phyloP scores from a whole-genome alignment of 2,113 vertebrate species.

The Noctilio leporinus region DNA sequence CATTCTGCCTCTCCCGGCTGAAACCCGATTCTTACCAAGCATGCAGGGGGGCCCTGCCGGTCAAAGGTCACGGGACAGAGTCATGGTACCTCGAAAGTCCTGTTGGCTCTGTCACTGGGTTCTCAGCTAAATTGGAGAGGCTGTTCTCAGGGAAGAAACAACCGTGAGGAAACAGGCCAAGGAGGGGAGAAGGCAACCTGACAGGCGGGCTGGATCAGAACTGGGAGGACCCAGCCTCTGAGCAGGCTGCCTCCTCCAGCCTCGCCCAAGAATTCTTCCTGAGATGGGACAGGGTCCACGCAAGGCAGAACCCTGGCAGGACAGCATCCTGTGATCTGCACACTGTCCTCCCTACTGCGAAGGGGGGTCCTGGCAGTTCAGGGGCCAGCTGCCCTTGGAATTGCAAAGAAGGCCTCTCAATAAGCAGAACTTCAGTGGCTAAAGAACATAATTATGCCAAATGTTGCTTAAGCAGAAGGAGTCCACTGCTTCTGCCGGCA shows the following conservation, averaged over 20 bases:
- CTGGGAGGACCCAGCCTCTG: neutral
- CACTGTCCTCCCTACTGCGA: neutral
- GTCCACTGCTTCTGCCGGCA: neutral
- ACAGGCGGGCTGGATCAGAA: neutral
- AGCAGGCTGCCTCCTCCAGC: neutral
- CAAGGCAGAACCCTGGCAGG: neutral
- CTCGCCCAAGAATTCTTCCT: too few species aligned
- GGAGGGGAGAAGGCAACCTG: neutral
- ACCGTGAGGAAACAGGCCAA: neutral
- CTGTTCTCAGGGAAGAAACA: neutral
- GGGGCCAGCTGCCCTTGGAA: neutral
- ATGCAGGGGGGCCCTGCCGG: neutral
- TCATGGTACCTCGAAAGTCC: neutral
- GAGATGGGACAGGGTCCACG: rapidly evolving
- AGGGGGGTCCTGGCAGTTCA: neutral
- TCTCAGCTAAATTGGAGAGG: neutral
- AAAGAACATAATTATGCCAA: neutral
- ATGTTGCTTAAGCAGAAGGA: neutral
- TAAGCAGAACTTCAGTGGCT: neutral
- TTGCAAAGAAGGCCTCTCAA: neutral
- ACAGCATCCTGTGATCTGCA: neutral
- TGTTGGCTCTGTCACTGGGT: neutral
- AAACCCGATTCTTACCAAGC: neutral
- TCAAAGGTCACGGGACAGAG: neutral
- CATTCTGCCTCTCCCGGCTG: neutral